Percentiles rank a stretch among this genome's conserved stretches.
These are phyloP conservation scores for Bolinopsis microptera DNA, from an alignment of 37 sponge, comb jelly and placozoan genomes.

Conservation along the genomic window DNA sequence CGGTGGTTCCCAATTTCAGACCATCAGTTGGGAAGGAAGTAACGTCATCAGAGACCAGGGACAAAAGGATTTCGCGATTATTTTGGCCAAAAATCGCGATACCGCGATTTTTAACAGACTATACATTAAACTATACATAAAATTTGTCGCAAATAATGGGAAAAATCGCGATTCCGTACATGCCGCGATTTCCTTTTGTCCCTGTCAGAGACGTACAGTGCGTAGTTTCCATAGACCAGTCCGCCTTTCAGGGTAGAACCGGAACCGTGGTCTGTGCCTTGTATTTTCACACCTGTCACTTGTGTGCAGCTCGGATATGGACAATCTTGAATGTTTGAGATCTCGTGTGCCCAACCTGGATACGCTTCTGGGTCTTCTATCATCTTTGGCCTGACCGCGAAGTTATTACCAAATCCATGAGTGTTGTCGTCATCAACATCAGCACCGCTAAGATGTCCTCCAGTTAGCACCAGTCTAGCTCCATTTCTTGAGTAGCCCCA, in stretches of 20 bases:
- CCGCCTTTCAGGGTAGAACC: background rate
- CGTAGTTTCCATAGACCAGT: conserved; percentile 39
- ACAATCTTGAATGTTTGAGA: conserved; percentile 14
- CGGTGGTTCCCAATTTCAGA: background rate
- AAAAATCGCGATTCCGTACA: no score
- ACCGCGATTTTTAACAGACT: no score
- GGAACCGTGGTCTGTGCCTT: conserved; percentile 8
- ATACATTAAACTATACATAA: no score
- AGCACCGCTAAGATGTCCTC: background rate
- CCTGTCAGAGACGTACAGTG: background rate
- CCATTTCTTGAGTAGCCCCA: conserved; percentile 9
- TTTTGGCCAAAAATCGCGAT: no score
- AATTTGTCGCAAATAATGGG: no score
- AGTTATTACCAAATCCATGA: conserved; percentile 9
- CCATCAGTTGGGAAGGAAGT: background rate
- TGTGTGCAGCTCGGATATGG: background rate
- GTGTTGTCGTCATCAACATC: conserved; percentile 12
- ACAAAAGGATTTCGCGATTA: no score
- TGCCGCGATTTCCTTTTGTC: no score
- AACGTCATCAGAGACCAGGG: no score
- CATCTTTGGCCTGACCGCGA: background rate
- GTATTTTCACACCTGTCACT: background rate
- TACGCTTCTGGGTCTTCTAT: background rate
- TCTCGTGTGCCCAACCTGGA: background rate
- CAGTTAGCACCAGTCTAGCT: background rate